Evolutionary conservation across 2,888 invertebrate species (phyloP), one percentile per base, ranked within the genome.

Genomic region (Azorinus chamasolen): DNA sequence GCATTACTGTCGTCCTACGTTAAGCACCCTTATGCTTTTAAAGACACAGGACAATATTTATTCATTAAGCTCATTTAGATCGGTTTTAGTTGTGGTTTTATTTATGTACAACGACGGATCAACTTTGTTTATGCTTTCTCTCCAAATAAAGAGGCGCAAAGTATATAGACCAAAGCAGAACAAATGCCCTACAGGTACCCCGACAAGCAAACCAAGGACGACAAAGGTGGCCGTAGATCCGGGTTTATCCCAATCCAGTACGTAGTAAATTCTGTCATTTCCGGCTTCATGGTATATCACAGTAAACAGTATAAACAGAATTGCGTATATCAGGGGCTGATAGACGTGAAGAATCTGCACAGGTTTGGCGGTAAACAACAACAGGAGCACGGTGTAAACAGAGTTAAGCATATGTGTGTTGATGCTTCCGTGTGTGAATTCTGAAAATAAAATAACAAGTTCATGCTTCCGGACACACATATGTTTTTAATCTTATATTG

Each of bases 281-380:
- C 85, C 84, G 8, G 73, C 59, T 16, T 57, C 61, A n/a, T 79
- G 75, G 58, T 84, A 85, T 39, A 85, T 81, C 2, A 75, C 55
- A 22, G 80, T 68, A 59, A 87, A 87, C 14, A 84, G 25, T 8
- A 66, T 10, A 50, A 84, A 87, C 10, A 80, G 18, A 10, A 72
- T 16, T 39, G 72, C 73, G 48, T 76, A 83, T 0, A 79, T 50
- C 14, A 85, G 24, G 2, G 79, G 76, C 18, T 87, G 83, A 39
- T 79, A 79, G 20, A 85, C 41, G 50, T 86, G 86, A 2, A 82
- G 73, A 14, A 84, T 27, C 10, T 79, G 71, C 14, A 14, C 10
- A 14, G 8, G 10, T 12, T 41, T 41, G 41, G 10, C n/a, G 78
- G 14, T 12, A 41, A 41, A 14, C 10, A 12, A 14, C 14, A 41